Conservation (phyloP, 2,113 vertebrate species). For the Neolamprologus hecqui region DNA sequence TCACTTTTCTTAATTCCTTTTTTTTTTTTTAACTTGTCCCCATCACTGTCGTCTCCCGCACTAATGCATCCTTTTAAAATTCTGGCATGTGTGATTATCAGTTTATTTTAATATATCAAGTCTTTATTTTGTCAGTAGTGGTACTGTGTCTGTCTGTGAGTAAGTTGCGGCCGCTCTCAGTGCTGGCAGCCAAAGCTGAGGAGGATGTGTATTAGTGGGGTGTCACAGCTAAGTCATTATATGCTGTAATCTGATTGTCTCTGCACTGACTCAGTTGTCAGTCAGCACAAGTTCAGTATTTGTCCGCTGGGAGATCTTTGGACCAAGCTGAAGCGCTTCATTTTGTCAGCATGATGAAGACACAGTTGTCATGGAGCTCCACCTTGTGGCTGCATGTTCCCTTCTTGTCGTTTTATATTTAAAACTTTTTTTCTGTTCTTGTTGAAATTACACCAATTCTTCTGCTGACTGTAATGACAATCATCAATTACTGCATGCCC, state of each 20-base stretch:
- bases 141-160: not conserved
- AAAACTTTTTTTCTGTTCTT: not conserved
- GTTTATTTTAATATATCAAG: not conserved
- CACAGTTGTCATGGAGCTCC: constrained; percentile 33
- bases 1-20: not conserved
- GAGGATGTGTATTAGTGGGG: not conserved
- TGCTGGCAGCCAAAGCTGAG: not conserved
- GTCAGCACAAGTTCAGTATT: not conserved
- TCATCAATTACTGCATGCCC: not conserved
- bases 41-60: not conserved
- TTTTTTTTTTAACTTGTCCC: not conserved
- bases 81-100: not conserved
- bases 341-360: not conserved
- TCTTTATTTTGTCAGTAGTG: not conserved
- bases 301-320: not conserved
- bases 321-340: not conserved
- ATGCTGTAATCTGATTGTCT: not conserved
- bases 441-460: not conserved
- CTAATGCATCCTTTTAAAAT: not conserved
- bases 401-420: not conserved
- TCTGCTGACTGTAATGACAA: not conserved
- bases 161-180: not conserved
- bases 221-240: constrained; percentile 6
- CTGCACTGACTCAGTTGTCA: not conserved
- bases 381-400: constrained; percentile 45